These are phyloP conservation scores for Cossypha niveicapilla DNA, from an alignment of 2,797 vertebrate species.

Conservation along the genomic window DNA sequence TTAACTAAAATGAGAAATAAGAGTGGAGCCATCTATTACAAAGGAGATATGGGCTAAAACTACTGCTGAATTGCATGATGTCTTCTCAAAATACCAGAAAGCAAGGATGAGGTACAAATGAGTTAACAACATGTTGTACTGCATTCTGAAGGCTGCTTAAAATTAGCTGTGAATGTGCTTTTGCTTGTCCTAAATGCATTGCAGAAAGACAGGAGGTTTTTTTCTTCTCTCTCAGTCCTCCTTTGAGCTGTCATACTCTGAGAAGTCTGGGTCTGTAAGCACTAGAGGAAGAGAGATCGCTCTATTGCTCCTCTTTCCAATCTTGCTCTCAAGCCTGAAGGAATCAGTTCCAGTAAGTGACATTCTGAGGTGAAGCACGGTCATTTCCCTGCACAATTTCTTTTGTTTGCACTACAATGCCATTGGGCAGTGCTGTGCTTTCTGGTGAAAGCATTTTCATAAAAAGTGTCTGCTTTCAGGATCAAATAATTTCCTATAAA, in stretches of 20 bases:
- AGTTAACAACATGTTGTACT: constrained; percentile 24
- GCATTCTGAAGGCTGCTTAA: constrained; percentile 38
- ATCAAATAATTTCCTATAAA: neutral
- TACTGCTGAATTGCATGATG: constrained; percentile 3
- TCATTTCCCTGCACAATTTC: neutral
- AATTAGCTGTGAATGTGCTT: constrained; percentile 35
- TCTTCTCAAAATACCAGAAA: constrained; percentile 50
- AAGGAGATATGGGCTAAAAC: neutral
- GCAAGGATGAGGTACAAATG: constrained; percentile 8
- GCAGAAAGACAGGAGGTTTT: neutral
- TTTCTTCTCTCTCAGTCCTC: neutral
- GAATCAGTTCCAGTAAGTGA: neutral
- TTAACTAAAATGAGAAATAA: neutral
- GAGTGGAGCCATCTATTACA: neutral
- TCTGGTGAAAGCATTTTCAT: neutral
- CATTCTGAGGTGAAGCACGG: neutral
- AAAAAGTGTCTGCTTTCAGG: neutral
- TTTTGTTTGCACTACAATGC: rapidly evolving
- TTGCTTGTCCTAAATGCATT: constrained; percentile 28
- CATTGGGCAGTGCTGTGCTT: neutral
- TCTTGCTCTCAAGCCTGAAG: neutral
- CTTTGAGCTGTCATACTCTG: neutral
- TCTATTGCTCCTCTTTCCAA: constrained; percentile 1
- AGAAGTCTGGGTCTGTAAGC: neutral
- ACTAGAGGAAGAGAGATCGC: neutral